Evolutionary conservation across 2,888 invertebrate species (phyloP).

Genomic region (Boloria selene): DNA sequence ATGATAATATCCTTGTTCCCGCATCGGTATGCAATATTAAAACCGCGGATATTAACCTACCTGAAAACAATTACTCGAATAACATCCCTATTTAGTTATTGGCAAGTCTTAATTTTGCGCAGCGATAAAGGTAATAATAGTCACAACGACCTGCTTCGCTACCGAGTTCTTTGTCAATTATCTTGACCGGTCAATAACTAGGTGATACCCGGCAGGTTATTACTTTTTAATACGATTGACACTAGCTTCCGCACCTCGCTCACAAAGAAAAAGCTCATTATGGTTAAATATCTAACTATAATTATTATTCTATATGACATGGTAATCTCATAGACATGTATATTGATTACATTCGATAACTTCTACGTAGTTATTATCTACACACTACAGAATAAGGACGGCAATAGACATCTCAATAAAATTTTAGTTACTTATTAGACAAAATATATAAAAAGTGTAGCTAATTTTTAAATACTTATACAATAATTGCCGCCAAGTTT

Average conservation of each 20-base stretch:
- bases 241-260: constrained; percentile 18
- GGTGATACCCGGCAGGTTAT: constrained; percentile 25
- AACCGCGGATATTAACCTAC: constrained; percentile 55
- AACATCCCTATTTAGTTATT: constrained; percentile 22
- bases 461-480: background rate
- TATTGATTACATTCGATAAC: too few relatives aligned
- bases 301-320: constrained; percentile 8
- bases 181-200: constrained; percentile 11
- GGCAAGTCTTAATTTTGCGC: background rate
- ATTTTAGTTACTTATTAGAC: background rate
- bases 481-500: background rate
- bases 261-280: constrained; percentile 12
- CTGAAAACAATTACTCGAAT: constrained; percentile 33
- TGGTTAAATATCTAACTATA: background rate
- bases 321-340: background rate
- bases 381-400: background rate
- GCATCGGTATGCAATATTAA: constrained; percentile 60
- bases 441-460: background rate
- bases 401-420: background rate
- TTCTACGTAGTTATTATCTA: too few relatives aligned
- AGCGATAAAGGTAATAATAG: constrained; percentile 11
- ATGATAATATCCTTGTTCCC: constrained; percentile 79
- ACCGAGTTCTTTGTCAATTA: constrained; percentile 15
- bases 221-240: constrained; percentile 22
- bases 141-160: constrained; percentile 19